Evolutionary conservation across 2,888 invertebrate genomes (phyloP).

Genomic region (Sepiola atlantica): DNA sequence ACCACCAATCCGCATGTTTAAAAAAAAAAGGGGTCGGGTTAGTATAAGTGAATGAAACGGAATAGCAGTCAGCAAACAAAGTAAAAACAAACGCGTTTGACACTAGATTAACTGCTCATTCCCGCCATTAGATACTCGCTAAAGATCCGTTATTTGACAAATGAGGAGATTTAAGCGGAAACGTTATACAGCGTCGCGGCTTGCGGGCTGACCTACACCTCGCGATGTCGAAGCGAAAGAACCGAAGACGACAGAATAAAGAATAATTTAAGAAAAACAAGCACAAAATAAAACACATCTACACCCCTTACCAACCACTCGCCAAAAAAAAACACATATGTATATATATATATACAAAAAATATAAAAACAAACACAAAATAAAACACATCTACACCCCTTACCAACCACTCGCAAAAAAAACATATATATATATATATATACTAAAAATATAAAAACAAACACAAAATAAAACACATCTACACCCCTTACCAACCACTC

Average conservation of each 20-base stretch:
- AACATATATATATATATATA: too few species aligned
- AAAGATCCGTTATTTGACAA: not conserved
- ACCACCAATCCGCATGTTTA: not conserved
- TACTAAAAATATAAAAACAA: not conserved
- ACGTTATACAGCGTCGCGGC: not conserved
- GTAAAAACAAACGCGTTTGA: not conserved
- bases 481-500: too few species aligned
- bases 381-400: too few species aligned
- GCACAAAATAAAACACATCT: not conserved
- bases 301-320: not conserved
- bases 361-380: too few species aligned
- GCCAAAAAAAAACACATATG: not conserved
- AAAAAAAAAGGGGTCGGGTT: not conserved
- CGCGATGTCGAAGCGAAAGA: not conserved
- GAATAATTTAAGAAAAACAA: not conserved
- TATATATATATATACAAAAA: too few species aligned
- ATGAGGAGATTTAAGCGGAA: not conserved
- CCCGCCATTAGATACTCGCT: not conserved
- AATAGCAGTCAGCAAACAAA: not conserved
- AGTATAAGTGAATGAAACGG: too few species aligned
- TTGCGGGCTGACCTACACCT: not conserved
- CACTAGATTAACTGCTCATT: constrained; percentile 32
- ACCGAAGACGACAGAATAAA: not conserved
- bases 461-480: too few species aligned
- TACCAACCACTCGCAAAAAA: too few species aligned